Conservation (phyloP, 2,113 vertebrate species). For the Argyrosomus japonicus region DNA sequence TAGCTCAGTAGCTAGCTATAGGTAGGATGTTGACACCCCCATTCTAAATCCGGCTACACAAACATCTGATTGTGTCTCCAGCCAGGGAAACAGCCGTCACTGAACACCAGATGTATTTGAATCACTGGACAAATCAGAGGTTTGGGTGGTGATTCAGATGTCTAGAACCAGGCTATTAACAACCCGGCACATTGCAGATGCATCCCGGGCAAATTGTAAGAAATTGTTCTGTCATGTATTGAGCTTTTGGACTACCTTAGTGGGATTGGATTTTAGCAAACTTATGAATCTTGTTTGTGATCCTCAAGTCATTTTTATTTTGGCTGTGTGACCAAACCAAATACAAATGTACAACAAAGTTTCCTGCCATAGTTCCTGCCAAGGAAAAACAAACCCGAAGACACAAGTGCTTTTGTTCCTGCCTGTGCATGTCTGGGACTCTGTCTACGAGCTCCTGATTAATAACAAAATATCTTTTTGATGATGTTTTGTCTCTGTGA, state of each 20-base stretch:
- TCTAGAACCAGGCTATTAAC: background rate
- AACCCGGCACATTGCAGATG: too few relatives aligned
- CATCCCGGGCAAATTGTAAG: background rate
- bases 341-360: slow-evolving; percentile 10
- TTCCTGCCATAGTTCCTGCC: background rate
- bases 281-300: background rate
- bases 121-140: background rate
- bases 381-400: slow-evolving; percentile 1
- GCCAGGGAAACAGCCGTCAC: background rate
- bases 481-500: slow-evolving; percentile 50
- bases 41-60: background rate
- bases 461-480: slow-evolving; percentile 52
- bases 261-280: background rate
- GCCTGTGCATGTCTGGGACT: slow-evolving; percentile 30
- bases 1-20: background rate
- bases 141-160: background rate
- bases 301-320: background rate
- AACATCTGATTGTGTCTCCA: background rate
- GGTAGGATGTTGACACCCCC: background rate
- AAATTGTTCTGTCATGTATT: background rate
- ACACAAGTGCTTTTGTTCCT: background rate
- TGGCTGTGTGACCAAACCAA: background rate
- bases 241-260: background rate
- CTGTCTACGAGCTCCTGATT: slow-evolving; percentile 57
- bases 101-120: background rate